Base-by-base conservation (phyloP, 2,797 vertebrate genomes). In the Anas bahamensis region DNA sequence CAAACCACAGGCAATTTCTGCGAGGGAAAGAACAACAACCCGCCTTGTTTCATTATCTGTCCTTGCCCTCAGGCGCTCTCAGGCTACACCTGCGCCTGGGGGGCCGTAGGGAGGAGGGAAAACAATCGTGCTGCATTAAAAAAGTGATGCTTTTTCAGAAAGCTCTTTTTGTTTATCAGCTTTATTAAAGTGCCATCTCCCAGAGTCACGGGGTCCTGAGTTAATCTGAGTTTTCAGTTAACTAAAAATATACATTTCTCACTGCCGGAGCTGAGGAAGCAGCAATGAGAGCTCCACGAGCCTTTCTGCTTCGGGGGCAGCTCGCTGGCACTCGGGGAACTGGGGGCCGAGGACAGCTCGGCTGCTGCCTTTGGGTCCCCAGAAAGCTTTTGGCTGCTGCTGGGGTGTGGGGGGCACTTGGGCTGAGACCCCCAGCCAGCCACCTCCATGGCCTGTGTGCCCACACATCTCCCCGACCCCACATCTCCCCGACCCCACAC, bases 131-230 rank as follows among this genome's bases (percentile, higher is more conserved):
- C 53, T 88, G 84, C 79, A n/a, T 88, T 89, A 39, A 74, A 76
- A 37, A 66, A 33, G 61, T n/a, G 17, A 79, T 92, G 87, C 90
- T 52, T 94, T 93, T 95, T 95, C 90, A 86, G 90, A 75, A 72
- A 73, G 52, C 85, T 83, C 46, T 15, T 70, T 89, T 81, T 83
- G 59, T 93, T 92, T 92, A 93, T 92, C 92, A 66, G 73, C 48
- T 96, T 93, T 82, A 69, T 82, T 89, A 52, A 92, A 90, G 90
- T 59, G 35, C 88, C 89, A 50, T 64, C 92, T 95, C 77, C 76
- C 76, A 65, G 86, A 91, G 93, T 48, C 31, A 5, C 2, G 19
- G 92, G 93, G 76, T 76, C 66, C n/a, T 12, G 84, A 83, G 79
- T 81, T 89, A 93, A 86, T 83, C 81, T 69, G 69, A 59, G 78